Base-by-base conservation (phyloP, 2,113 vertebrate species). In the Cinclus cinclus region DNA sequence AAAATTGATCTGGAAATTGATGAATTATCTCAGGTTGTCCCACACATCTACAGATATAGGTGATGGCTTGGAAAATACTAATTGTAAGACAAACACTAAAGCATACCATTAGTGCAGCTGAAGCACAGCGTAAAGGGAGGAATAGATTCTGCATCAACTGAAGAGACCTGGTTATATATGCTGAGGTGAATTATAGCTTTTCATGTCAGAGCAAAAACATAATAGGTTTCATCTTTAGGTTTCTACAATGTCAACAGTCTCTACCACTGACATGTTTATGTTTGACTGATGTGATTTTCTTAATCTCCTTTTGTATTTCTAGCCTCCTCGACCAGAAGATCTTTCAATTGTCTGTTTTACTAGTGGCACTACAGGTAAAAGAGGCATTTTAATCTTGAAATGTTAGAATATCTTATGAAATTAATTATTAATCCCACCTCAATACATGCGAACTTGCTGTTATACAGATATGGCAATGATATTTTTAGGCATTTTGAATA, bases 311-410 rank as follows among this genome's bases (percentile, higher is more conserved):
- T 69, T 94, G 69, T 67, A 12, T 95, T 93, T 94, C 63, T 94
- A 99, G 99, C 99, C 99, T 73, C 99, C 99, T 21, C 97, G 96
- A 58, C 99, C 99, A 37, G 98, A 99, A 49, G 99, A 99, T 94
- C 98, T 99, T 37, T 99, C 99, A 24, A 99, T 99, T 84, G 98
- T 99, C 70, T 99, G 99, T 95, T 99, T 99, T 91, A 99, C 99
- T 56, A 99, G 99, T 39, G 99, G 99, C 85, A 99, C 99, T 27
- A 99, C 99, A 99, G 99, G 99, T 98, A 98, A 98, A 59, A 87
- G 11, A 71, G 39, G 31, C 17, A 22, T 35, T 84, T 92, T 91
- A 55, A 56, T 59, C 25, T 31, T 2, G 9, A 81, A 39, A 58
- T 73, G 7, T 76, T 77, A 62, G 23, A 87, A n/a, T 53, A 46